A percentile compares a stretch with the other conserved stretches of the same genome.
Conservation (phyloP, 2,113 vertebrate genomes). For the Thermophis baileyi region DNA sequence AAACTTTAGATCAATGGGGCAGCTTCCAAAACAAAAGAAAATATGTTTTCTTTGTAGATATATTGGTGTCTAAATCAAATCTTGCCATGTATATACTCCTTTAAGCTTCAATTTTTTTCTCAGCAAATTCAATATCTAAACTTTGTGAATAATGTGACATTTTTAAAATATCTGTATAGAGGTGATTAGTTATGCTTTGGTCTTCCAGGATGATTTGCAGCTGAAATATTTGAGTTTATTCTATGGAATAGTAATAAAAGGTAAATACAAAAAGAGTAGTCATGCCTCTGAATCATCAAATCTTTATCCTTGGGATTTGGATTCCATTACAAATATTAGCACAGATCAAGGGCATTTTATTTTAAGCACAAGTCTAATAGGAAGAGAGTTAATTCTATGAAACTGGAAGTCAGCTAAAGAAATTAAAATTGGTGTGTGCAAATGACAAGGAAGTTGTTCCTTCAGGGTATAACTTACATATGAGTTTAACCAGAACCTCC, state of each 20-base stretch:
- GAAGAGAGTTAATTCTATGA: constrained; percentile 52
- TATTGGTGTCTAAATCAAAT: background rate
- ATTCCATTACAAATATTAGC: constrained; percentile 57
- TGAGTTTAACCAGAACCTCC: constrained; percentile 13
- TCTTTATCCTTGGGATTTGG: constrained; percentile 49
- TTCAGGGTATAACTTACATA: constrained; percentile 8
- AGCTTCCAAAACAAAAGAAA: background rate
- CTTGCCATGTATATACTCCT: background rate
- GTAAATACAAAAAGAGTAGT: constrained; percentile 45
- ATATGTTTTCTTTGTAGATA: background rate
- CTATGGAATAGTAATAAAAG: constrained; percentile 42
- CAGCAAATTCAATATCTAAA: background rate
- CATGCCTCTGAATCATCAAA: constrained; percentile 36
- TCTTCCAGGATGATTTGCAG: constrained; percentile 28
- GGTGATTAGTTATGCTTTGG: background rate
- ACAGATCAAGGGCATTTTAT: constrained; percentile 59
- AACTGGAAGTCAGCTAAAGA: constrained; percentile 40
- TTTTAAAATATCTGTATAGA: background rate
- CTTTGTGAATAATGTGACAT: background rate
- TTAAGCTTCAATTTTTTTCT: background rate
- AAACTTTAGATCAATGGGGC: background rate
- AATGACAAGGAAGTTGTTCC: constrained; percentile 4
- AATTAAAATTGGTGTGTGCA: constrained; percentile 47
- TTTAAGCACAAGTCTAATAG: constrained; percentile 56
- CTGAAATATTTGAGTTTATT: constrained; percentile 30